A percentile compares a stretch with the other conserved stretches of the same genome.
Conservation (phyloP, 1,140 invertebrate genomes). For the Diachasmimorpha longicaudata region DNA sequence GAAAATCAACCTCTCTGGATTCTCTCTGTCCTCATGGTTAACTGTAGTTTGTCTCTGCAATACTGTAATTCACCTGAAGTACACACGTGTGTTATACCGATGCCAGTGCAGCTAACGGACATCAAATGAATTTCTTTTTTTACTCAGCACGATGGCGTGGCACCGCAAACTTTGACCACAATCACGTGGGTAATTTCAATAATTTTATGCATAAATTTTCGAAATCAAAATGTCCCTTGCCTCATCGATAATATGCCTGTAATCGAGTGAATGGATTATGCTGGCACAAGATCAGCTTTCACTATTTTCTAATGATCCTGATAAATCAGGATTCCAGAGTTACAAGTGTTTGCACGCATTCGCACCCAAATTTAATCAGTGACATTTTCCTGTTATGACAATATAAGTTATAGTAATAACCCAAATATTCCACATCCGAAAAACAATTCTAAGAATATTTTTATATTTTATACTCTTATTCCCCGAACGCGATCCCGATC, state of each 20-base stretch:
- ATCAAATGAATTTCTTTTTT: conserved; percentile 26
- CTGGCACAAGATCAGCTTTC: background rate
- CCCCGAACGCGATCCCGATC: too few species aligned
- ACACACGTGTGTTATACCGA: background rate
- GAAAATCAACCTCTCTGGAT: background rate
- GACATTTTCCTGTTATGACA: too few species aligned
- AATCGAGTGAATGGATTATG: background rate
- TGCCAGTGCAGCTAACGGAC: conserved; percentile 11
- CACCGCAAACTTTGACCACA: conserved; percentile 15
- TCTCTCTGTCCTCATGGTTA: conserved; percentile 23
- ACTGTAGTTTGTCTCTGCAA: conserved; percentile 26
- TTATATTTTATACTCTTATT: too few species aligned
- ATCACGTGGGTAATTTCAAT: background rate
- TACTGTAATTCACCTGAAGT: background rate
- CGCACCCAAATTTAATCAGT: too few species aligned
- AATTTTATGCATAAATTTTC: background rate
- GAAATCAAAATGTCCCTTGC: background rate
- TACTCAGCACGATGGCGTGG: background rate
- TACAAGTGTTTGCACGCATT: too few species aligned
- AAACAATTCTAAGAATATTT: too few species aligned
- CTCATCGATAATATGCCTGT: too few species aligned
- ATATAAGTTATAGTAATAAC: too few species aligned
- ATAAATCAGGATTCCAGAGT: background rate
- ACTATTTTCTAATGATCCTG: background rate
- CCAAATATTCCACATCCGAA: too few species aligned